A percentile compares a stretch with the other conserved stretches of the same genome.
phyloP scores from a whole-genome alignment of 2,797 vertebrate genomes.

The Chaunax sp. region DNA sequence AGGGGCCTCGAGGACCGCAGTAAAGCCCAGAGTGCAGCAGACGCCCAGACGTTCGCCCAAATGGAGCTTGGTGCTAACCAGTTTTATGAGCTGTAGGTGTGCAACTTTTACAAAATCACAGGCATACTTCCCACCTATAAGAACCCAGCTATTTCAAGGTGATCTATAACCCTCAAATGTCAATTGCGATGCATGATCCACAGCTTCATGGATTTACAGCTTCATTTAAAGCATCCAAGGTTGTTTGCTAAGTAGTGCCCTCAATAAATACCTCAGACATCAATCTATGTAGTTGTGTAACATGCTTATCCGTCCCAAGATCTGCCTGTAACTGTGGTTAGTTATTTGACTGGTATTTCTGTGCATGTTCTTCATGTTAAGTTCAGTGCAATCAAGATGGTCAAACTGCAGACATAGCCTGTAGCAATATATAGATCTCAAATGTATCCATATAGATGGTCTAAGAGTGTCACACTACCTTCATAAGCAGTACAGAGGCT shows the following conservation, averaged over 20 bases:
- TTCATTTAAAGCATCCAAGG: conserved; percentile 41
- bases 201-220: conserved; percentile 48
- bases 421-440: not conserved
- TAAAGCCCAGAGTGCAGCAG: conserved; percentile 10
- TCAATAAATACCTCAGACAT: conserved; percentile 40
- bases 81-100: conserved; percentile 35
- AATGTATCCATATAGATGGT: not conserved
- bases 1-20: not conserved
- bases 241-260: conserved; percentile 34
- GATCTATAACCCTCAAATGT: conserved; percentile 44
- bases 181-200: conserved; percentile 19
- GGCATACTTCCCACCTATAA: conserved; percentile 14
- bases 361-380: conserved; percentile 19
- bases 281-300: conserved; percentile 23
- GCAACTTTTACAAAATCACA: conserved; percentile 33
- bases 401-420: conserved; percentile 15
- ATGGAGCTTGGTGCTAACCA: conserved; percentile 4
- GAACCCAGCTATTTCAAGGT: conserved; percentile 48
- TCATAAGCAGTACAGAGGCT: not conserved
- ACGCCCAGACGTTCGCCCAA: too few species aligned
- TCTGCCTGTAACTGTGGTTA: conserved; percentile 9
- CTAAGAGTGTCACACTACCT: not conserved
- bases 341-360: conserved; percentile 9
- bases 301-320: conserved; percentile 17
- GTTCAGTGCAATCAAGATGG: not conserved